These are phyloP conservation scores for Clusia tigrina DNA, from an alignment of 2,888 invertebrate species.

Conservation along the genomic window DNA sequence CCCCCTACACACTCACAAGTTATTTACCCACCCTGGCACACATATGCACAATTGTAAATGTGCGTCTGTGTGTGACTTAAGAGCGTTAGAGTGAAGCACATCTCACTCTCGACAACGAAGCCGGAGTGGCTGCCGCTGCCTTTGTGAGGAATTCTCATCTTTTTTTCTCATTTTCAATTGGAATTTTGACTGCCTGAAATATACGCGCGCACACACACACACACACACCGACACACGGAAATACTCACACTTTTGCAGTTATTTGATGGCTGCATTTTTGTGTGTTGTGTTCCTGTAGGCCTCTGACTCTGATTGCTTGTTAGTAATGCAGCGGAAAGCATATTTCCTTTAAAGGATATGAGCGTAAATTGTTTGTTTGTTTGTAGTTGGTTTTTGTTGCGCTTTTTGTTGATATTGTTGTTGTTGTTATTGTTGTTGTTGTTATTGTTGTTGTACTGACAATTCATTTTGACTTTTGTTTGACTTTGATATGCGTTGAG, in stretches of 20 bases:
- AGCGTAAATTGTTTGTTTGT: neutral
- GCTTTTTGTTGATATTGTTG: neutral
- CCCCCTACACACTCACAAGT: no score
- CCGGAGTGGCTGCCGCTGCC: neutral
- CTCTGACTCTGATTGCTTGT: no score
- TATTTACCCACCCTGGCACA: neutral
- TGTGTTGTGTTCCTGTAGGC: neutral
- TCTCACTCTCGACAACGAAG: neutral
- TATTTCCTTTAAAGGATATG: neutral
- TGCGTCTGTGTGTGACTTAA: neutral
- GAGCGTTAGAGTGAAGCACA: neutral
- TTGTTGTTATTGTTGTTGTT: constrained; percentile 20
- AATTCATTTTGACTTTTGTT: constrained; percentile 34
- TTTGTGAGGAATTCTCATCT: neutral
- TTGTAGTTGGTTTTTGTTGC: no score
- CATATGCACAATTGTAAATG: neutral
- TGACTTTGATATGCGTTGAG: constrained; percentile 35
- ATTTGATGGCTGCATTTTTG: neutral
- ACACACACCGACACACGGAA: no score
- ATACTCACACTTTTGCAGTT: neutral
- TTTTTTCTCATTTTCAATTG: neutral
- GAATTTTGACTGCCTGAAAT: neutral
- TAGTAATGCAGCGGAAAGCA: neutral
- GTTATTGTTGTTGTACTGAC: constrained; percentile 26
- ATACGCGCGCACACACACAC: no score